Evolutionary conservation across 2,888 invertebrate species (phyloP), one percentile per base, ranked within the genome.

Genomic region (Campopleginae sp.): DNA sequence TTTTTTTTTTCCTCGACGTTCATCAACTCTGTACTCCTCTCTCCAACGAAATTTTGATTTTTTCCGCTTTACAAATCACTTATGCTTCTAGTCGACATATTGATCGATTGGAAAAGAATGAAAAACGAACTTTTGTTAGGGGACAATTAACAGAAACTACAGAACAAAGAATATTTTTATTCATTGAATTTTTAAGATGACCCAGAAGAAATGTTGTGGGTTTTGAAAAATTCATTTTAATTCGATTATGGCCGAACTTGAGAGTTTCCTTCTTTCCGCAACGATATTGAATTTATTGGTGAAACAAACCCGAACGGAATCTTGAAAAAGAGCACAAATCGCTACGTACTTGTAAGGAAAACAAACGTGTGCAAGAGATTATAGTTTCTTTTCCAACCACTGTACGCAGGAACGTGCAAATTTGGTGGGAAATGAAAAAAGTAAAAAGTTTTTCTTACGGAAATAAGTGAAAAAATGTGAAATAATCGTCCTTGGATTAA

Each of bases 1-100:
- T 77, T 77, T 70, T 46, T 63, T 71, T 42, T 75, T 19, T 65
- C 12, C 17, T 48, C 33, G 63, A 38, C 75, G 65, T 54, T 61
- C 51, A 63, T 46, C 46, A 12, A 44, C 27, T 38, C 31, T 27
- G 6, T 54, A 12, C 58, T 58, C 58, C 54, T 42, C 44, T 42
- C 17, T 61, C 44, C 51, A 27, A 42, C 66, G 14, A 38, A 17
- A 51, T n/a, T 61, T 14, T 7, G 19, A n/a, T 51, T 54, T 68
- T 19, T 33, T 42, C 5, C 5, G n/a, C n/a, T 65, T 8, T 33
- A 72, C 17, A 51, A 58, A 74, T 38, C n/a, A 27, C 8, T 42
- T 23, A 74, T 61, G 5, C 31, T 44, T 61, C 74, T 74, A 61
- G 74, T 74, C 44, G 42, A 58, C 27, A 27, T 23, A 58, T 44